A percentile compares a stretch with the other conserved stretches of the same genome.
Evolutionary conservation across 2,113 vertebrate genomes (phyloP).

Genomic region (Microtus montanus): DNA sequence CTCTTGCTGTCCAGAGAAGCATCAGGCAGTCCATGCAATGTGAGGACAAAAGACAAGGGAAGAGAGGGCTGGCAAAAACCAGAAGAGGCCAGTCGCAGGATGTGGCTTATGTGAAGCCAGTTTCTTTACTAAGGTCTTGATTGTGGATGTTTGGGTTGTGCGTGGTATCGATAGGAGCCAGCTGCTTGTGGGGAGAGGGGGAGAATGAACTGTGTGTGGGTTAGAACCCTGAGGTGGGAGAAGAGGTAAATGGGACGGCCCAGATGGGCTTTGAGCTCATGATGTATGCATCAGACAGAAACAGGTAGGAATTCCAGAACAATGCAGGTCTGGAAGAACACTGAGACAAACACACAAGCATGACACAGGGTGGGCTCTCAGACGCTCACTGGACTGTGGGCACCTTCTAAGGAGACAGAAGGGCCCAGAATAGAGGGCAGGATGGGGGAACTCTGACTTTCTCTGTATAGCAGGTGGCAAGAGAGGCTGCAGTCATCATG

Average conservation of each 20-base stretch:
- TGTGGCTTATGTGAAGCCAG: not conserved
- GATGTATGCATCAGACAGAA: too few relatives aligned
- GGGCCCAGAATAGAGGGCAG: not conserved
- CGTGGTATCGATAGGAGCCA: not conserved
- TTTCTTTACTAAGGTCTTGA: not conserved
- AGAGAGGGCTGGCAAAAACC: not conserved
- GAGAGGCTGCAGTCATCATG: not conserved
- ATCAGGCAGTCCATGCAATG: not conserved
- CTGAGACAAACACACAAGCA: not conserved
- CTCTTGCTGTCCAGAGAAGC: not conserved
- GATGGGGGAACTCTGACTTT: not conserved
- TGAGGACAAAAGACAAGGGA: not conserved
- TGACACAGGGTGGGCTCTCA: not conserved
- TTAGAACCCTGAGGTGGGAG: not conserved
- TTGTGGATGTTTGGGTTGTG: not conserved
- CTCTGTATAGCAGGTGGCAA: not conserved
- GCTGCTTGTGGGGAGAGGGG: not conserved
- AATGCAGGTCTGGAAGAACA: not conserved
- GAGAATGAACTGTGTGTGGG: not conserved
- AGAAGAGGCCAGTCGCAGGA: not conserved
- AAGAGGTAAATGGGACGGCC: not conserved
- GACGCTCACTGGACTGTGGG: too few relatives aligned
- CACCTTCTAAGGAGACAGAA: not conserved
- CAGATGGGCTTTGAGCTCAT: not conserved
- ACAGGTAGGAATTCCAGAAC: too few relatives aligned